Conservation (phyloP, 1,140 invertebrate species). For the Bombyx mandarina region DNA sequence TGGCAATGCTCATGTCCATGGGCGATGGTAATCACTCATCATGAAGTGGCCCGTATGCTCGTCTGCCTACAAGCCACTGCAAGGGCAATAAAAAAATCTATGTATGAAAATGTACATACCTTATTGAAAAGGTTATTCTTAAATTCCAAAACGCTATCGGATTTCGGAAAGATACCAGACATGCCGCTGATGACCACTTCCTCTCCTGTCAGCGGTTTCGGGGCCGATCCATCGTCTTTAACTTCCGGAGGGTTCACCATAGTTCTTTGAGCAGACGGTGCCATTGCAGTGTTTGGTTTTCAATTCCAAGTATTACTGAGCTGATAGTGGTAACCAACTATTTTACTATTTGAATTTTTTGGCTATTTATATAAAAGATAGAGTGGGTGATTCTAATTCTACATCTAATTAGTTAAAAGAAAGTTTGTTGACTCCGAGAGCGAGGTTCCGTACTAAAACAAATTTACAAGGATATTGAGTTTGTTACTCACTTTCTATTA, state of each 20-base stretch:
- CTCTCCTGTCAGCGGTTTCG: slow-evolving; percentile 4
- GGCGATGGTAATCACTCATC: too few relatives aligned
- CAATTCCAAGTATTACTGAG: not conserved
- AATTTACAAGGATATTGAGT: too few relatives aligned
- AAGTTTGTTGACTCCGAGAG: not conserved
- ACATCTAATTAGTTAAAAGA: too few relatives aligned
- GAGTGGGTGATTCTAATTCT: too few relatives aligned
- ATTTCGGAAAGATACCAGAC: slow-evolving; percentile 7
- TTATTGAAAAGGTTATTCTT: slow-evolving; percentile 7
- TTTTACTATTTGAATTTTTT: not conserved
- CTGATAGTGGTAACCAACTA: not conserved
- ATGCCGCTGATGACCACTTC: slow-evolving; percentile 12
- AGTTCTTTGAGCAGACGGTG: slow-evolving; percentile 4
- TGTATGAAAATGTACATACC: slow-evolving; percentile 1
- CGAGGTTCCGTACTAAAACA: not conserved
- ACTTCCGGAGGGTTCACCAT: not conserved
- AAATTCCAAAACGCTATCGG: slow-evolving; percentile 6
- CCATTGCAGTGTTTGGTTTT: slow-evolving; percentile 1
- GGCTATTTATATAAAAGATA: slow-evolving; percentile 3
- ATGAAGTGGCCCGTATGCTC: too few relatives aligned
- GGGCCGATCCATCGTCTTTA: not conserved
- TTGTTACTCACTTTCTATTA: too few relatives aligned
- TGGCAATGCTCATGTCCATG: too few relatives aligned
- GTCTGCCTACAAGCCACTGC: too few relatives aligned
- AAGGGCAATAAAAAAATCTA: too few relatives aligned